phyloP scores from a whole-genome alignment of 30 jellyfish, hydroid and myxozoan species.

The Cassiopea xamachana region DNA sequence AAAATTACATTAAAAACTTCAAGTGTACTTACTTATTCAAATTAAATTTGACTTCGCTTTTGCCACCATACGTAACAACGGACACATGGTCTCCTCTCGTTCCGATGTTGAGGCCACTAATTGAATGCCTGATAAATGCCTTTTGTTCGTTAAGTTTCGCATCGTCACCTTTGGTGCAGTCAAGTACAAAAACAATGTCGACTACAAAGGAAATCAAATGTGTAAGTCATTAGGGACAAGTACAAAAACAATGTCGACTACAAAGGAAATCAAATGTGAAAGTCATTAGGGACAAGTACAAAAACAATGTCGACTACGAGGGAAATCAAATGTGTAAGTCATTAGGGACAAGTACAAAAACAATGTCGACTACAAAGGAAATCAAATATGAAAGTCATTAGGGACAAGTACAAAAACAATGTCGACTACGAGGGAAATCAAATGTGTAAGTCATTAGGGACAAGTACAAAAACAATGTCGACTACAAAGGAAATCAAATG shows the following conservation, averaged over 20 bases:
- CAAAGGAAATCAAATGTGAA: too few species aligned
- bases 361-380: too few species aligned
- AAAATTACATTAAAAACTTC: not conserved
- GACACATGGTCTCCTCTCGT: conserved; percentile 54
- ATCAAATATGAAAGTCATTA: too few species aligned
- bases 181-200: conserved; percentile 37
- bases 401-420: conserved; percentile 19
- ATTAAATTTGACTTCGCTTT: conserved; percentile 17
- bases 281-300: conserved; percentile 22
- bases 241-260: conserved; percentile 26
- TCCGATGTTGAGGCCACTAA: conserved; percentile 57
- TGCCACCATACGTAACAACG: conserved; percentile 59
- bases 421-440: too few species aligned
- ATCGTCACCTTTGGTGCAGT: conserved; percentile 40
- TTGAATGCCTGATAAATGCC: conserved; percentile 10
- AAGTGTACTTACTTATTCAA: conserved; percentile 33
- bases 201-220: not conserved
- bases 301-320: conserved; percentile 39
- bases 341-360: conserved; percentile 23
- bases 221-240: not conserved
- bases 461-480: conserved; percentile 30
- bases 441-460: too few species aligned
- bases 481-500: too few species aligned
- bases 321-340: too few species aligned
- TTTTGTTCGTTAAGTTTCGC: conserved; percentile 15